These are phyloP conservation scores for Nesospiza acunhae DNA, from an alignment of 2,113 vertebrate species.

Conservation along the genomic window DNA sequence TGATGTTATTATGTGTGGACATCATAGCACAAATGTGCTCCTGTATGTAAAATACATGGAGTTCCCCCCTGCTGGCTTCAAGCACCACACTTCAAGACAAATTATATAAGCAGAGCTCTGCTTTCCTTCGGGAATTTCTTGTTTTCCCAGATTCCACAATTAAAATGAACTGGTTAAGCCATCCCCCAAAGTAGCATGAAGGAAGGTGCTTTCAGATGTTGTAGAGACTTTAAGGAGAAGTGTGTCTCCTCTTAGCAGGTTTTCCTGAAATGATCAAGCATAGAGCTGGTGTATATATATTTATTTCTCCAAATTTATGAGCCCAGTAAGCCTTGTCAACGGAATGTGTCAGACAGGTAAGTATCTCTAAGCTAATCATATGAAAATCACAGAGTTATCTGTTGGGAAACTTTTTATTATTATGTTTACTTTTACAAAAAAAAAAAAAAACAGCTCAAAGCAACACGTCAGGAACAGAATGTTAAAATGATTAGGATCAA, in stretches of 20 bases:
- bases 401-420: background rate
- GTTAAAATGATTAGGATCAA: background rate
- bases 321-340: background rate
- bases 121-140: background rate
- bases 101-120: no score
- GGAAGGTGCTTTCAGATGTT: background rate
- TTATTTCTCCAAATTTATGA: background rate
- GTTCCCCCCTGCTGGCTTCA: background rate
- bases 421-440: background rate
- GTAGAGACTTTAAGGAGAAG: background rate
- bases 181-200: rapidly evolving
- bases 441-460: background rate
- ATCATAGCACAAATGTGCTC: rapidly evolving
- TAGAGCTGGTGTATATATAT: rapidly evolving
- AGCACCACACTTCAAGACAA: background rate
- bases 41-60: rapidly evolving
- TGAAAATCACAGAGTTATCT: background rate
- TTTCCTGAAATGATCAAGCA: background rate
- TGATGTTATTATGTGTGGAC: rapidly evolving
- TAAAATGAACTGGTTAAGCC: background rate
- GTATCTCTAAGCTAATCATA: background rate
- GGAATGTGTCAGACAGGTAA: background rate
- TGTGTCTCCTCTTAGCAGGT: rapidly evolving
- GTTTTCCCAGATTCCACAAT: background rate
- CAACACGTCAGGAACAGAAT: background rate